Base-by-base conservation (phyloP, 2,888 invertebrate species). In the Mylabris sibirica region DNA sequence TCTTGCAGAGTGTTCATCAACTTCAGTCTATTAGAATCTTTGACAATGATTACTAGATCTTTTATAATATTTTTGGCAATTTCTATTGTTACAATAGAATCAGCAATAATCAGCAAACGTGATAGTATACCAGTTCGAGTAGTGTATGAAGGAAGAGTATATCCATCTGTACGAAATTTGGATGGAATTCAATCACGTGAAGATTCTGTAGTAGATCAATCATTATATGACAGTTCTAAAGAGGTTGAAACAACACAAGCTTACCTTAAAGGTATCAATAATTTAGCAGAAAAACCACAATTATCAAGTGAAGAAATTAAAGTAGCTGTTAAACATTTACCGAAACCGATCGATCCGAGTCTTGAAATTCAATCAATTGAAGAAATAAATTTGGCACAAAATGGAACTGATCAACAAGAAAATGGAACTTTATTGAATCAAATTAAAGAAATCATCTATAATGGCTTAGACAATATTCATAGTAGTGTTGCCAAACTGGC, bases 1-100 rank as follows among this genome's bases (percentile, higher is more conserved):
- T 75, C 74, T 74, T 72, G 49, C 66, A 72, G 78, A 78, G 81
- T 81, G 82, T 82, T 83, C 81, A 83, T 80, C 80, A 82, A 79
- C 82, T 80, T 77, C 77, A 84, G 83, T 83, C 74, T 72, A 69
- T 20, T 11, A 49, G 11, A 77, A 71, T 72, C 70, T 64, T 72
- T 66, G 76, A 77, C 68, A 72, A 80, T 80, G 81, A 74, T 76
- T 72, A 76, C 75, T 63, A 78, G 77, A 79, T 80, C 78, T 73
- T 69, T 76, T 70, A 72, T 77, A 67, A 70, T 73, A 68, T 64
- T 79, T 63, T 72, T 75, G 73, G 67, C 80, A 63, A 65, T 78
- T 49, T 76, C 73, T 68, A 74, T 72, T 65, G 79, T 75, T 34
- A 71, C 20, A 22, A 9, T 49, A 1, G 49, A 73, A 41, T 74